Conservation (phyloP, 2,888 invertebrate species). For the Cheilosia scutellata region DNA sequence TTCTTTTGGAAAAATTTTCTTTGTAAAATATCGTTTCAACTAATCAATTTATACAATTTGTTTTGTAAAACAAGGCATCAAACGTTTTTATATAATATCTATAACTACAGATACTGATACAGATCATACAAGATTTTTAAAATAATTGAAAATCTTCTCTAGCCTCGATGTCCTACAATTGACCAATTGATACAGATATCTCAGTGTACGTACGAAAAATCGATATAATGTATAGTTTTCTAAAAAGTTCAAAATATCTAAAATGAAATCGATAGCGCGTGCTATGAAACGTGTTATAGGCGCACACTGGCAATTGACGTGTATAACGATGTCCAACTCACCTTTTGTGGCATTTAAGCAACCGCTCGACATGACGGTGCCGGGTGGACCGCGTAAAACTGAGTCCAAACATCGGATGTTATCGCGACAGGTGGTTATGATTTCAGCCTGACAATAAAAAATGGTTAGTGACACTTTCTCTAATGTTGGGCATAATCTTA, state of each 20-base stretch:
- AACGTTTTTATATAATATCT: constrained; percentile 74
- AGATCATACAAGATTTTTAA: constrained; percentile 57
- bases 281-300: constrained; percentile 83
- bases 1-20: neutral
- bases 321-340: constrained; percentile 82
- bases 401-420: constrained; percentile 92
- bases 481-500: constrained; percentile 78
- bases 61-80: constrained; percentile 66
- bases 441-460: constrained; percentile 88
- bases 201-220: constrained; percentile 81
- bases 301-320: constrained; percentile 83
- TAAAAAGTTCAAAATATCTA: constrained; percentile 82
- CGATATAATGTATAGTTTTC: constrained; percentile 82
- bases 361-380: constrained; percentile 85
- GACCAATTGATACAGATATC: constrained; percentile 80
- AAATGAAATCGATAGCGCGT: constrained; percentile 81
- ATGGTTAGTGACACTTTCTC: neutral
- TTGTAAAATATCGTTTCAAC: constrained; percentile 16
- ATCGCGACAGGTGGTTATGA: constrained; percentile 93
- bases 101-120: constrained; percentile 46
- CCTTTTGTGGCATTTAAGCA: constrained; percentile 87
- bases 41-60: constrained; percentile 36
- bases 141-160: constrained; percentile 67
- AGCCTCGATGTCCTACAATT: constrained; percentile 77
- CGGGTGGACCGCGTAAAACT: constrained; percentile 86